A percentile compares a stretch with the other conserved stretches of the same genome.
Evolutionary conservation across 2,888 invertebrate species (phyloP).

Genomic region (Nomada fucata): DNA sequence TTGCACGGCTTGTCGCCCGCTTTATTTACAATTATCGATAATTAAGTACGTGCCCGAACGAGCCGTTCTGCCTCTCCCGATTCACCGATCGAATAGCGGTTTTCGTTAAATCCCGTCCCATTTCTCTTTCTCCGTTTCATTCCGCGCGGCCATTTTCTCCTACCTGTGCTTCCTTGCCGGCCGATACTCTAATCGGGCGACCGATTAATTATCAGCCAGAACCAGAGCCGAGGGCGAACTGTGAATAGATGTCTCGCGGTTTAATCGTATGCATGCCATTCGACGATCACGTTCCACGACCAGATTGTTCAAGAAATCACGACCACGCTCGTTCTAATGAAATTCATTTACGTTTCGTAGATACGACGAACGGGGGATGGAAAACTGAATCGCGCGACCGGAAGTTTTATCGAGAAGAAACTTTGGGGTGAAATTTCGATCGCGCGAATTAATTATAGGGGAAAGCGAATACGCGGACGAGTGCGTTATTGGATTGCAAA

Average conservation of each 20-base stretch:
- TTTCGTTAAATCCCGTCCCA: constrained; percentile 51
- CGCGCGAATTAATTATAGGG: no score
- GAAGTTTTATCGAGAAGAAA: no score
- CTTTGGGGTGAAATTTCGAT: no score
- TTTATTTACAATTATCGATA: constrained; percentile 73
- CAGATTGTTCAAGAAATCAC: constrained; percentile 16
- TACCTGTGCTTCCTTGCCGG: neutral
- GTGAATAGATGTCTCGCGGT: constrained; percentile 45
- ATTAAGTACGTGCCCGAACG: constrained; percentile 60
- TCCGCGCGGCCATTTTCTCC: neutral
- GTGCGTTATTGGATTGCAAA: no score
- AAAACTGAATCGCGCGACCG: neutral
- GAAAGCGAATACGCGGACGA: no score
- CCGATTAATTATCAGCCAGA: constrained; percentile 66
- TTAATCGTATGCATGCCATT: constrained; percentile 47
- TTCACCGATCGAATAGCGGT: constrained; percentile 42
- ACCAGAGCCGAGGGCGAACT: constrained; percentile 18
- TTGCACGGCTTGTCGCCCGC: constrained; percentile 45
- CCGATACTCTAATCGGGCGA: constrained; percentile 61
- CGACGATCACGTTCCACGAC: constrained; percentile 23
- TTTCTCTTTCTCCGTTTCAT: constrained; percentile 25
- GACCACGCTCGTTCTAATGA: neutral
- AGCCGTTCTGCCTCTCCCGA: constrained; percentile 4
- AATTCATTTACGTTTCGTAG: neutral
- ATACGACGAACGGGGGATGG: no score